Evolutionary conservation across 2,888 invertebrate species (phyloP), one percentile per base, ranked within the genome.

Genomic region (Philereme transversata): DNA sequence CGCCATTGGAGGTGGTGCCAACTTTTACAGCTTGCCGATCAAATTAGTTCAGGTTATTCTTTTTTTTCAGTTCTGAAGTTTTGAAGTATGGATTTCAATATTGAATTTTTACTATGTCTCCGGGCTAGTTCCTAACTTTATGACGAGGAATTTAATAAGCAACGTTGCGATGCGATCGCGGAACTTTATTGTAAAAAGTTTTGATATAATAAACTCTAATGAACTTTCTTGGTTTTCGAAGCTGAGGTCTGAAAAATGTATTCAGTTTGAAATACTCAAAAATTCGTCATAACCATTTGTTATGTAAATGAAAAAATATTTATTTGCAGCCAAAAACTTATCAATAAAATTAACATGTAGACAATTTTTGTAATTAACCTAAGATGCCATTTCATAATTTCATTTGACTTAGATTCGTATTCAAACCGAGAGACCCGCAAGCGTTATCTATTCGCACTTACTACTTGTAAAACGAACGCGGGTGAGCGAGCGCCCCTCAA

Each of bases 41-140:
- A 87, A 89, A 90, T 88, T 86, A 89, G 87, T 87, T 87, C 78
- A 70, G 69, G 74, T 77, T 73, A 76, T 76, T 77, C 77, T 83
- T 79, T 81, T 81, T 84, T 84, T 83, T 82, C 77, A 82, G 81
- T 82, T 77, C 76, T 75, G 71, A 86, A 89, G 80, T 87, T 88
- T 84, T 84, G 83, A 87, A 85, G 87, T 85, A 87, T 88, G 83
- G 88, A 87, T 87, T 87, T 85, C 87, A 85, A 87, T 89, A 89
- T 88, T 86, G 86, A 87, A 87, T 86, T 88, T 88, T 84, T 83
- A 86, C 84, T 82, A 77, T 84, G 82, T 83, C 83, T 75, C 79
- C 47, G 9, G 70, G 64, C 68, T 65, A 61, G 70, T 69, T 70
- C 53, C 69, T 60, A 79, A 82, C 73, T 84, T 82, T 78, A 66